phyloP scores from a whole-genome alignment of 2,888 invertebrate genomes.

The Drosophila mulleri region DNA sequence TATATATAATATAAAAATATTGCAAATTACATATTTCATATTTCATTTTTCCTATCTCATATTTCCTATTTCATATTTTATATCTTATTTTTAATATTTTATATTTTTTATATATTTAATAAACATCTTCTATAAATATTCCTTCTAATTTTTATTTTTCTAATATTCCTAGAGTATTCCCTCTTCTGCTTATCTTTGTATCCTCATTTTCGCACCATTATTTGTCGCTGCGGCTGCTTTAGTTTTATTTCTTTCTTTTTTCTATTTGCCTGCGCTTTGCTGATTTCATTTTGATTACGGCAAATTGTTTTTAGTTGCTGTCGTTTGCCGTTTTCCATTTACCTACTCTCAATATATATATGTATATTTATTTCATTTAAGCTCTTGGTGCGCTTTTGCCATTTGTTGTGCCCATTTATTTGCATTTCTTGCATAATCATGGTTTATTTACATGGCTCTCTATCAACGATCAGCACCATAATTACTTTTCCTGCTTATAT shows the following conservation, averaged over 20 bases:
- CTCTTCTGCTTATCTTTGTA: neutral
- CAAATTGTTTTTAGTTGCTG: conserved; percentile 75
- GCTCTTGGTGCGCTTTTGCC: conserved; percentile 52
- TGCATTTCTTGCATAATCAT: conserved; percentile 48
- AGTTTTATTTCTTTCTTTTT: conserved; percentile 38
- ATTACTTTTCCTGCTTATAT: conserved; percentile 35
- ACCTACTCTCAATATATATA: neutral
- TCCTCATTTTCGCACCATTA: conserved; percentile 15
- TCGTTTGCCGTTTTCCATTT: conserved; percentile 38
- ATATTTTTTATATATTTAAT: neutral
- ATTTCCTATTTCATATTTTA: neutral
- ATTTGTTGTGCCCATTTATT: conserved; percentile 44
- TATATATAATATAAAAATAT: neutral
- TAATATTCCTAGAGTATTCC: conserved; percentile 23
- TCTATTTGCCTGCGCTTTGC: conserved; percentile 60
- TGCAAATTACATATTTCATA: neutral
- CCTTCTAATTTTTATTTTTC: neutral
- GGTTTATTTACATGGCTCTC: conserved; percentile 14
- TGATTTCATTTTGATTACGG: conserved; percentile 79
- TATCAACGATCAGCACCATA: conserved; percentile 44
- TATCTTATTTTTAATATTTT: neutral
- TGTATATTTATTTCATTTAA: conserved; percentile 11
- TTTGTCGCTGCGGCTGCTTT: conserved; percentile 37
- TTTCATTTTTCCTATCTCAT: neutral
- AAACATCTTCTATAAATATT: neutral